Conservation (phyloP, 2,113 vertebrate genomes). For the Poeciliopsis retropinna region DNA sequence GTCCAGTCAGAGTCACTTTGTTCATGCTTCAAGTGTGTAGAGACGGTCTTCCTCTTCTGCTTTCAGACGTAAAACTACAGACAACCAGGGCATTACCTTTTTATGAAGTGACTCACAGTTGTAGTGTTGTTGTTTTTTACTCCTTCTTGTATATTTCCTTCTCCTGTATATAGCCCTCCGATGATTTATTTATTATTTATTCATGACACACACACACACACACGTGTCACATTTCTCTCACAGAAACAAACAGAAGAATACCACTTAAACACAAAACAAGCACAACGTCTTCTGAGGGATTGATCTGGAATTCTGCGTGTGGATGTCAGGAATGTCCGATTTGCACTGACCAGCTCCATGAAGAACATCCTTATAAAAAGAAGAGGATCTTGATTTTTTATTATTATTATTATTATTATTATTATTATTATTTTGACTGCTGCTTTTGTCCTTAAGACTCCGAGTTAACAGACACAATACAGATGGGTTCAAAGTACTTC, state of each 20-base stretch:
- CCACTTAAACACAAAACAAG: slow-evolving; percentile 37
- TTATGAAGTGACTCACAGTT: slow-evolving; percentile 32
- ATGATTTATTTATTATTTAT: slow-evolving; percentile 76
- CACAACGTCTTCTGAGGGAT: slow-evolving; percentile 47
- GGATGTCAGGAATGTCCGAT: neutral
- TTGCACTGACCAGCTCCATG: slow-evolving; percentile 59
- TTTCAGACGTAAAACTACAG: slow-evolving; percentile 7
- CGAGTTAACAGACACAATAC: slow-evolving; percentile 34
- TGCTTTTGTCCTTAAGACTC: slow-evolving; percentile 28
- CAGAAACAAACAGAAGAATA: slow-evolving; percentile 15
- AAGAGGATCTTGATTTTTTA: slow-evolving; percentile 41
- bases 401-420: neutral
- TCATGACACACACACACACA: slow-evolving; percentile 55
- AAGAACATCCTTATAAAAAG: slow-evolving; percentile 74
- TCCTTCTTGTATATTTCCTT: slow-evolving; percentile 48
- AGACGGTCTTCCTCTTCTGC: slow-evolving; percentile 8
- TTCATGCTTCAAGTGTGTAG: neutral
- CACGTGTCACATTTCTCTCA: slow-evolving; percentile 48
- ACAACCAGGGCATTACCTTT: slow-evolving; percentile 53
- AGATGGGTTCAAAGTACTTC: slow-evolving; percentile 3
- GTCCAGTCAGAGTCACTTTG: neutral
- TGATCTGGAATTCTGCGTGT: neutral
- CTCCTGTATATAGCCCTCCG: slow-evolving; percentile 57
- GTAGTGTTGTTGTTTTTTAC: slow-evolving; percentile 35
- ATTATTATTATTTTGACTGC: neutral